Evolutionary conservation across 2,797 vertebrate genomes (phyloP).

Genomic region (Phoeniculus purpureus): DNA sequence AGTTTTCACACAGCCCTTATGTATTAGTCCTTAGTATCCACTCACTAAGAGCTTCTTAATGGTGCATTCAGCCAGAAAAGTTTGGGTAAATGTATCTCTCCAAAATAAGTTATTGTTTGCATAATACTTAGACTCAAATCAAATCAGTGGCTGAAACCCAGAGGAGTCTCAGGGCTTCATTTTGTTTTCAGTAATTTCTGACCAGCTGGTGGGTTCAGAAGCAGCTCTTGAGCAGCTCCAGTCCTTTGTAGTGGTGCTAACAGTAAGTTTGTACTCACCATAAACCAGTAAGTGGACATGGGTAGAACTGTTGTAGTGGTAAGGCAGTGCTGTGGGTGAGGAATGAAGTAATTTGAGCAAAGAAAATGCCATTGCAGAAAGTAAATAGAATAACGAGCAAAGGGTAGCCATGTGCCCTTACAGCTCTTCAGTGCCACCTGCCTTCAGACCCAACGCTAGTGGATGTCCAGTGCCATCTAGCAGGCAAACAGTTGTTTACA

Average conservation of each 20-base stretch:
- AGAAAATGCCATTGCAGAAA: conserved; percentile 59
- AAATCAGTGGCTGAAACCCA: background rate
- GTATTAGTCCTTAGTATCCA: background rate
- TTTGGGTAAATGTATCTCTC: background rate
- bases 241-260: background rate
- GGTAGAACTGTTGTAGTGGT: background rate
- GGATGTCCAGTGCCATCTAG: conserved; percentile 73
- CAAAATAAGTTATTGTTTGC: background rate
- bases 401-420: conserved; percentile 49
- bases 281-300: background rate
- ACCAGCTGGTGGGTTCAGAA: background rate
- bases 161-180: background rate
- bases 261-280: background rate
- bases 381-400: conserved; percentile 31
- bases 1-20: background rate
- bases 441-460: conserved; percentile 20
- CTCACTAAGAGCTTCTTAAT: background rate
- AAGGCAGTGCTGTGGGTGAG: background rate
- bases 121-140: background rate
- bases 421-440: conserved; percentile 62
- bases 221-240: background rate
- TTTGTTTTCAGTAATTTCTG: background rate
- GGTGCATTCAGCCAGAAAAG: background rate
- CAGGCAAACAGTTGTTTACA: conserved; percentile 63
- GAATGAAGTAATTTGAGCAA: conserved; percentile 48